These are phyloP conservation scores for Hemitrygon akajei DNA, from an alignment of 2,797 vertebrate genomes.

Conservation along the genomic window DNA sequence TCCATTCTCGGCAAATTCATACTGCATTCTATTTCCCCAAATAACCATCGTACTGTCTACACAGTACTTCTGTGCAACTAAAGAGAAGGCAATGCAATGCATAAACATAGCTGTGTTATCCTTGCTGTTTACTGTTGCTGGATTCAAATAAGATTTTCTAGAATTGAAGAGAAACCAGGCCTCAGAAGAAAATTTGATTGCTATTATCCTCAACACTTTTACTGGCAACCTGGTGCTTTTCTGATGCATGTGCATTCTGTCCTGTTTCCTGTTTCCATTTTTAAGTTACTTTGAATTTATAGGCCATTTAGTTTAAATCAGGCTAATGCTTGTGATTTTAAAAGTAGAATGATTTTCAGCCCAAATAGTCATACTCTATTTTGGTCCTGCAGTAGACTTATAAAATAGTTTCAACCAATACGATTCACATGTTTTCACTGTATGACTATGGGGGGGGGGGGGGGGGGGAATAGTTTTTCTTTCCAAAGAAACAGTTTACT, in stretches of 20 bases:
- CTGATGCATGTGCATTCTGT: no score
- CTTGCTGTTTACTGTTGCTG: background rate
- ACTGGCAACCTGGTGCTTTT: background rate
- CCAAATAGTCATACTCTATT: background rate
- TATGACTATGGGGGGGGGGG: no score
- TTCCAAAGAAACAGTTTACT: background rate
- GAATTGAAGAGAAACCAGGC: background rate
- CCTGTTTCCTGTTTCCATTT: background rate
- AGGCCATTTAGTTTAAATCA: background rate
- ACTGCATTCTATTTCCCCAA: background rate
- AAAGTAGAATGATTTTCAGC: background rate
- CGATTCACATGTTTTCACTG: background rate
- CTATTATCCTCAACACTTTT: background rate
- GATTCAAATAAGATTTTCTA: background rate
- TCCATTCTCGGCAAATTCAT: background rate
- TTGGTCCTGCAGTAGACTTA: background rate
- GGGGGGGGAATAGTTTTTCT: background rate
- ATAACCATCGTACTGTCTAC: background rate
- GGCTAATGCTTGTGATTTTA: background rate
- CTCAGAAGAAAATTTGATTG: background rate
- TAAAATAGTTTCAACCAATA: background rate
- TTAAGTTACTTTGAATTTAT: background rate
- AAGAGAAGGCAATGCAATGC: background rate
- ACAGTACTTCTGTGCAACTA: background rate
- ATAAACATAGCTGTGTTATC: background rate